Base-by-base conservation (phyloP, 2,113 vertebrate species). In the Paratilapia polleni region DNA sequence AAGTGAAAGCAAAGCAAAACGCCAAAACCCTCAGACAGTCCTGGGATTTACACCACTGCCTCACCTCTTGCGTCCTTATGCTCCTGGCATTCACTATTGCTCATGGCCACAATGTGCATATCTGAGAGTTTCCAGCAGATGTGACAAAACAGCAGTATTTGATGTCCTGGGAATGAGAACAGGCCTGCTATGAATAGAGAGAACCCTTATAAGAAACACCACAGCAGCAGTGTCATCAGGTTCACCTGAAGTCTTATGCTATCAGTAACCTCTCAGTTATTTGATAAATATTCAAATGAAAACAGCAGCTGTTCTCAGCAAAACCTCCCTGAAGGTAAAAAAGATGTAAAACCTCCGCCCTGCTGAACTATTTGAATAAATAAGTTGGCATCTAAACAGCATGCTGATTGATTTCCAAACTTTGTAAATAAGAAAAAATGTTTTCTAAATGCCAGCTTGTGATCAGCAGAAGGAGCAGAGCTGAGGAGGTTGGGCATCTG, bases 401-500 rank as follows among this genome's bases (percentile, higher is more conserved):
- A 64, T 38, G 56, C 24, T 57, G 81, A 47, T 47, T 24, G 49
- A 58, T 77, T 77, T 47, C 36, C 49, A 66, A 38, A 58, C 22
- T 77, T 61, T 47, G 19, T 4, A 61, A 61, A 78, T 61, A 61
- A 60, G 56, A 36, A 63, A 36, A 62, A 73, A 13, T n/a, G 7
- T 54, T 80, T 77, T 74, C 47, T 22, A 34, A 74, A 78, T 34
- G 6, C 11, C 26, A 41, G 1, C 9, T 34, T 9, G 24, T 78
- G 63, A 24, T 66, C 61, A 63, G 73, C 24, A 31, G 63, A 19
- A 22, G 26, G 28, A 76, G 75, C 80, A 26, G 34, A 66, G 64
- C 64, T 2, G 52, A 58, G 52, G 62, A 81, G 41, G 58, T 54
- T 11, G 54, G 58, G 49, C 31, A 62, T 85, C 82, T 81, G 88